Evolutionary conservation across 2,888 invertebrate species (phyloP).

Genomic region (Drosophila quinaria): DNA sequence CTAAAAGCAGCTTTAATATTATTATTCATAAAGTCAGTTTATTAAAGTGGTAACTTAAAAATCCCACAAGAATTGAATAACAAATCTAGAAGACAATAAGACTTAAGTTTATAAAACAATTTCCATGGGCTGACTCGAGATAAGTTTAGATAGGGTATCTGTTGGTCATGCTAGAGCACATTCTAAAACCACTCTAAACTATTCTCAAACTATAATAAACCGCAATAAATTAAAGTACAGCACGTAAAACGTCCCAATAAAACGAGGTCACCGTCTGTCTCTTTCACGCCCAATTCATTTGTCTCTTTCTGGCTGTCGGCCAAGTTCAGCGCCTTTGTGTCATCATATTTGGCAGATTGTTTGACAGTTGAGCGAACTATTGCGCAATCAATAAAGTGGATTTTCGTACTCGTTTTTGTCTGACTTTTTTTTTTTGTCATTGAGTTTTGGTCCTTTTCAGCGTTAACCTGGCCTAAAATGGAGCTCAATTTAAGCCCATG

Average conservation of each 20-base stretch:
- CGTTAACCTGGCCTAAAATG: conserved; percentile 22
- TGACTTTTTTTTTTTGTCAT: conserved; percentile 5
- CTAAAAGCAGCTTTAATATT: too few species aligned
- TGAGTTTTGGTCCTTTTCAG: conserved; percentile 9
- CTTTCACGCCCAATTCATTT: background rate
- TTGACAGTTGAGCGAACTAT: conserved; percentile 63
- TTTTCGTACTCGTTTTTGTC: conserved; percentile 40
- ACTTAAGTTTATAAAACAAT: background rate
- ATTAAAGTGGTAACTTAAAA: background rate
- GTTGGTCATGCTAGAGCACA: background rate
- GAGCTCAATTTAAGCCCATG: conserved; percentile 42
- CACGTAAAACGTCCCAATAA: conserved; percentile 24
- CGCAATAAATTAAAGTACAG: conserved; percentile 24
- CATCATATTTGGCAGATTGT: conserved; percentile 60
- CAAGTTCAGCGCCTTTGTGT: conserved; percentile 23
- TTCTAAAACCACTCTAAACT: background rate
- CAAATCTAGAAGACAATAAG: background rate
- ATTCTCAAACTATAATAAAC: conserved; percentile 14
- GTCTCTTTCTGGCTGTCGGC: conserved; percentile 14
- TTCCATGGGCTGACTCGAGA: background rate
- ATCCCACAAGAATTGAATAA: too few species aligned
- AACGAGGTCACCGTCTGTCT: background rate
- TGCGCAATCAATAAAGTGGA: conserved; percentile 71
- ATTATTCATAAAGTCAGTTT: too few species aligned
- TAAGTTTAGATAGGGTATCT: background rate